Conservation (phyloP, 2,888 invertebrate species). For the Mycalesis mineus region DNA sequence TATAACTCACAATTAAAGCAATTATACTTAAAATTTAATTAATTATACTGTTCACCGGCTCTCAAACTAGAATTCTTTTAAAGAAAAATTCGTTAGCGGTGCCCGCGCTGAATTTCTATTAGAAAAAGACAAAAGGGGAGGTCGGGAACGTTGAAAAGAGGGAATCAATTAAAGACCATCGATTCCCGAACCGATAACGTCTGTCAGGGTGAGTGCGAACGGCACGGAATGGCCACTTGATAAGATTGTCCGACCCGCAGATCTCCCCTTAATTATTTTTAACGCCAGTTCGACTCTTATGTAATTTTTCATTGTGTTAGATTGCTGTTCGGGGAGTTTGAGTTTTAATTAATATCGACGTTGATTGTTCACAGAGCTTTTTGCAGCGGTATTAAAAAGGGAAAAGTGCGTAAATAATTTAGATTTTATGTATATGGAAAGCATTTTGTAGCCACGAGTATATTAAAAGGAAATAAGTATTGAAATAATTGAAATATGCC, state of each 20-base stretch:
- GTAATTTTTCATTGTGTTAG: conserved; percentile 11
- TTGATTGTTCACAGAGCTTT: neutral
- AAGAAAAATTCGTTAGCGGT: conserved; percentile 57
- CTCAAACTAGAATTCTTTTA: conserved; percentile 40
- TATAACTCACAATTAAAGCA: too few species aligned
- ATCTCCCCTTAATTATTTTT: conserved; percentile 39
- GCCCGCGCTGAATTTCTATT: conserved; percentile 62
- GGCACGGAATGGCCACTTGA: conserved; percentile 44
- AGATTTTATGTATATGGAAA: too few species aligned
- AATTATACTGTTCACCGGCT: neutral
- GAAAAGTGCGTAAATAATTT: too few species aligned
- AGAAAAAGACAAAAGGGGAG: conserved; percentile 68
- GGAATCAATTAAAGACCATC: conserved; percentile 76
- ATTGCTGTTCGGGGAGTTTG: neutral
- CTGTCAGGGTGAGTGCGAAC: conserved; percentile 40
- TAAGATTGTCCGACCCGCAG: conserved; percentile 49
- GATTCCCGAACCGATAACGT: conserved; percentile 62
- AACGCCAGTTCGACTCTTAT: conserved; percentile 41
- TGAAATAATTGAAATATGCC: too few species aligned
- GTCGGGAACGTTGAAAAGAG: conserved; percentile 51
- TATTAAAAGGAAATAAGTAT: too few species aligned
- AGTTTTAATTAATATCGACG: neutral
- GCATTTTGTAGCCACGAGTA: too few species aligned
- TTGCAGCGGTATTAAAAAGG: neutral
- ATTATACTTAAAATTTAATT: neutral